Conservation (phyloP, 2,797 vertebrate genomes). For the Schizopygopsis malacanthus region DNA sequence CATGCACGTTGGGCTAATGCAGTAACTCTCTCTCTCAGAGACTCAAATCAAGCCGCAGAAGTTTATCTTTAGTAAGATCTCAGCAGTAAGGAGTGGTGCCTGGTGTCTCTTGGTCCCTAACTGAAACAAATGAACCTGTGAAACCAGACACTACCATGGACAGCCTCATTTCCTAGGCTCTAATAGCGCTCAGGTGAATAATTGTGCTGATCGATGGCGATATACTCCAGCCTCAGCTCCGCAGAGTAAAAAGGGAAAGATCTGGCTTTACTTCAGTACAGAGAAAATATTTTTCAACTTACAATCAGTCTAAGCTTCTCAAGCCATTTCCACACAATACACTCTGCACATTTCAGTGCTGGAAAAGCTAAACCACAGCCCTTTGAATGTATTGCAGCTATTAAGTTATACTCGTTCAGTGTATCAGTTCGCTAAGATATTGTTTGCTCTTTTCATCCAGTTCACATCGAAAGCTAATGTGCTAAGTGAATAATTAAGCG, state of each 20-base stretch:
- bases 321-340: constrained; percentile 14
- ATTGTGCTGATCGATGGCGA: constrained; percentile 57
- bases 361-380: neutral
- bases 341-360: constrained; percentile 2
- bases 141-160: constrained; percentile 46
- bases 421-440: neutral
- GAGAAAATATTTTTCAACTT: constrained; percentile 31
- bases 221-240: constrained; percentile 35
- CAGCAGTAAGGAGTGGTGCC: constrained; percentile 24
- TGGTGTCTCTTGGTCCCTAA: constrained; percentile 41
- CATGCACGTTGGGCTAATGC: neutral
- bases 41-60: neutral
- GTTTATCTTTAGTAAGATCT: constrained; percentile 44
- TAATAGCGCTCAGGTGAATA: constrained; percentile 61
- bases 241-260: constrained; percentile 42
- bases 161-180: constrained; percentile 51
- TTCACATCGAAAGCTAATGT: neutral
- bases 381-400: neutral
- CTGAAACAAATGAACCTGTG: constrained; percentile 52
- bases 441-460: neutral
- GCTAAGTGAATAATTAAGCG: neutral
- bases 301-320: neutral
- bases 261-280: constrained; percentile 18
- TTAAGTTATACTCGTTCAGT: neutral
- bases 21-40: neutral